Evolutionary conservation across 2,797 vertebrate genomes (phyloP).

Genomic region (Heliangelus exortis): DNA sequence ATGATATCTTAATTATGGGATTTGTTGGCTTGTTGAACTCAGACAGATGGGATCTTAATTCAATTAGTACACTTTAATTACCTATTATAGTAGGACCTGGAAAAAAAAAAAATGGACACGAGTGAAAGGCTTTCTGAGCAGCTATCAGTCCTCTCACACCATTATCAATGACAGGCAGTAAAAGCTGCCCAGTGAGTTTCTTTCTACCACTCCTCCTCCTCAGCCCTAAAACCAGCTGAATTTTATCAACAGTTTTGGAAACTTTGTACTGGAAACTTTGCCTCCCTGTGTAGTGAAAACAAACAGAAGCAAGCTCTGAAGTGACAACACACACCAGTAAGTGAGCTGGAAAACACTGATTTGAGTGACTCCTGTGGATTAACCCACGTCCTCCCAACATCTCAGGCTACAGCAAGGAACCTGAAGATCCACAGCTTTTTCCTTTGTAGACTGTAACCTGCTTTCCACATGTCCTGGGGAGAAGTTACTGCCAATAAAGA

Average conservation of each 20-base stretch:
- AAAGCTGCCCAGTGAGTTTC: not conserved
- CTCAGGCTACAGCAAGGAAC: not conserved
- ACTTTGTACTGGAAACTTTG: not conserved
- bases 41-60: conserved; percentile 96
- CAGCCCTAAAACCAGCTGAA: not conserved
- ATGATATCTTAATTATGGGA: conserved; percentile 90
- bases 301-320: not conserved
- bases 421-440: not conserved
- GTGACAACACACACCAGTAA: not conserved
- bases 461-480: not conserved
- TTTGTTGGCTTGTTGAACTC: conserved; percentile 87
- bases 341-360: not conserved
- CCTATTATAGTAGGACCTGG: conserved; percentile 74
- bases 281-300: not conserved
- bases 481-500: not conserved
- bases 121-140: conserved; percentile 63
- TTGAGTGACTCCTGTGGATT: not conserved
- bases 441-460: not conserved
- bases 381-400: not conserved
- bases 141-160: not conserved
- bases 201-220: not conserved
- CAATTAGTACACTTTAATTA: conserved; percentile 90
- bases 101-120: conserved; percentile 77
- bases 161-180: not conserved
- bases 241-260: not conserved